Evolutionary conservation across 2,797 vertebrate species (phyloP), one percentile per base, ranked within the genome.

Genomic region (Sciaenops ocellatus): DNA sequence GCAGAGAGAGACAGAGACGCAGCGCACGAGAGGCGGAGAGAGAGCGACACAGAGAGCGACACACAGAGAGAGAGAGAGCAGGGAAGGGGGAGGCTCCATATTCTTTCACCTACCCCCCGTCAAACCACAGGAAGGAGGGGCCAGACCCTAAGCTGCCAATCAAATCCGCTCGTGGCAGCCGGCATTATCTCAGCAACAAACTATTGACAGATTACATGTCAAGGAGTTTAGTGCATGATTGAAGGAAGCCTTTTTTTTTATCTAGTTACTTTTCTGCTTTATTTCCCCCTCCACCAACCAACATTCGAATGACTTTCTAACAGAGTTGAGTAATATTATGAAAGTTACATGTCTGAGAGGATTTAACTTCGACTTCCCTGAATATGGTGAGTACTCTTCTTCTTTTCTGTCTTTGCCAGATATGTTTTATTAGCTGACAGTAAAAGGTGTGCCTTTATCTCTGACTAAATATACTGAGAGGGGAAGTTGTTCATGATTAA

Each of bases 261-360:
- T 93, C 84, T 93, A 95, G 93, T 94, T 90, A 90, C 95, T 95
- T 93, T 93, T 93, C 89, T 87, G 91, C 90, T 92, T 83, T 90
- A 73, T 92, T 90, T 86, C 90, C 89, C 89, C 84, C 82, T 86
- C 89, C 86, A 90, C 89, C 92, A 89, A 86, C 89, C 92, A 88
- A 86, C 94, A 90, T 94, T 95, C 91, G 92, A 94, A 95, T 96
- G 95, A 94, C 94, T 96, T 95, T 95, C 94, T 91, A 86, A 89
- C 91, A 95, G 95, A 95, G 95, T 95, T 95, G 86, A 95, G 94
- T 93, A 93, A 94, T 99, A 98, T 97, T 98, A 99, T 99, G 97
- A 99, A 99, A 99, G 98, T 98, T 98, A 98, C 97, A 97, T 99
- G 97, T 96, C 97, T 98, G 96, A 97, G 97, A 97, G 97, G 97